Base-by-base conservation (phyloP, 2,888 invertebrate genomes). In the Agriopis leucophaearia region DNA sequence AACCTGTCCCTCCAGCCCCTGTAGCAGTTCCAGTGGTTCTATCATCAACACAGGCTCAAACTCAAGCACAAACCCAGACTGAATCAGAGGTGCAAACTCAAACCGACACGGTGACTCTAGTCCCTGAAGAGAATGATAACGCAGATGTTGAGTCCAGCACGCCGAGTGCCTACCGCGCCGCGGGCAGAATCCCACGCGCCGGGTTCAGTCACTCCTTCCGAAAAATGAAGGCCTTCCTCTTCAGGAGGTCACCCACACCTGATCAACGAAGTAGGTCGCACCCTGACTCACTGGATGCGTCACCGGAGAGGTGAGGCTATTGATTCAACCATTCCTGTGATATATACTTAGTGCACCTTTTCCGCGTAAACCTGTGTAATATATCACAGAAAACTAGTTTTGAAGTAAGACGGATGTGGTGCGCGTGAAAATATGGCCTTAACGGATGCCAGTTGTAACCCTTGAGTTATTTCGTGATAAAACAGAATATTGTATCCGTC, bases 141-240 rank as follows among this genome's bases (percentile, higher is more conserved):
- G 47, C 58, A 38, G 74, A 77, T 27, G 56, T 70, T 0, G 78
- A 64, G 7, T 64, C 66, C 0, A 77, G 70, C 50, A 70, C 75
- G 13, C 73, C 74, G 0, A 78, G 78, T 51, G 66, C 63, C 8
- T 70, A 69, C 47, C 74, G 69, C 27, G 70, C 76, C 0, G 72
- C 80, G 0, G 73, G 81, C 0, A 83, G 71, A 50, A 84, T 91
- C 18, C 91, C 91, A 0, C 81, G 91, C 0, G 87, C 90, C 0
- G 87, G 87, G 0, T 77, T 89, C 9, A 87, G 81, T 58, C 81
- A 83, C 7, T 87, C 89, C 0, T 89, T 87, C 55, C 78, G 85
- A 9, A 74, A 74, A 13, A 89, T 89, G 88, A 89, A 89, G 64
- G 76, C 80, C 7, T 77, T 84, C 16, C 74, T 89, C 7, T 88